Conservation (phyloP, 2,113 vertebrate species). For the Grallaria varia region DNA sequence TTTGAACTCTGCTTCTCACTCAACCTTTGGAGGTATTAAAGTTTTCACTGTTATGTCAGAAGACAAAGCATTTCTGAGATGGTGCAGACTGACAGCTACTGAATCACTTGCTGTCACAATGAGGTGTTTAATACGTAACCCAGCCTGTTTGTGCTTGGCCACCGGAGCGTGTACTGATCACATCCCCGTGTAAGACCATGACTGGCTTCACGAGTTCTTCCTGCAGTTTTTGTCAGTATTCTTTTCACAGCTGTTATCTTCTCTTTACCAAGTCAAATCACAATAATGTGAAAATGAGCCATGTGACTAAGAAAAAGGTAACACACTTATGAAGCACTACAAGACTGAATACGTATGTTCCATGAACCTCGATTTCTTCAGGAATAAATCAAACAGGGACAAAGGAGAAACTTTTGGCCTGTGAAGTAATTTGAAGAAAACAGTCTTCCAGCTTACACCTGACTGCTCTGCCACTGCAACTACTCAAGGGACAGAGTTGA, state of each 20-base stretch:
- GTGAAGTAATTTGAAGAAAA: background rate
- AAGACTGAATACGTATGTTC: background rate
- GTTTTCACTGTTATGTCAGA: constrained; percentile 4
- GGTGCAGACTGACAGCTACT: background rate
- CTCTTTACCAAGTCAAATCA: background rate
- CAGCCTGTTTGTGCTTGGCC: background rate
- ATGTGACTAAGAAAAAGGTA: background rate
- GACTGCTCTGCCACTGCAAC: background rate
- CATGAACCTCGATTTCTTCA: background rate
- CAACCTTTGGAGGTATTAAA: background rate
- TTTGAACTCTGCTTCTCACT: constrained; percentile 32
- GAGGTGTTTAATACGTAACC: background rate
- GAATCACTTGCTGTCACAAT: background rate
- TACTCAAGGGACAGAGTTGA: background rate
- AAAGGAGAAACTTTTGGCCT: background rate
- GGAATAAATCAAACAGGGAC: background rate
- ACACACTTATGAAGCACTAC: background rate
- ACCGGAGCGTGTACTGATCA: background rate
- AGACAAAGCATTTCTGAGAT: background rate
- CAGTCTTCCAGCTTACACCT: background rate
- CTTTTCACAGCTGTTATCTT: background rate
- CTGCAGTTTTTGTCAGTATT: background rate
- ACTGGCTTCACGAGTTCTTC: background rate
- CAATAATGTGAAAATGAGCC: background rate
- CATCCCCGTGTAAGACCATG: background rate